These are phyloP conservation scores for Chymomyza procnemis DNA, from an alignment of 2,888 invertebrate species.

Conservation along the genomic window DNA sequence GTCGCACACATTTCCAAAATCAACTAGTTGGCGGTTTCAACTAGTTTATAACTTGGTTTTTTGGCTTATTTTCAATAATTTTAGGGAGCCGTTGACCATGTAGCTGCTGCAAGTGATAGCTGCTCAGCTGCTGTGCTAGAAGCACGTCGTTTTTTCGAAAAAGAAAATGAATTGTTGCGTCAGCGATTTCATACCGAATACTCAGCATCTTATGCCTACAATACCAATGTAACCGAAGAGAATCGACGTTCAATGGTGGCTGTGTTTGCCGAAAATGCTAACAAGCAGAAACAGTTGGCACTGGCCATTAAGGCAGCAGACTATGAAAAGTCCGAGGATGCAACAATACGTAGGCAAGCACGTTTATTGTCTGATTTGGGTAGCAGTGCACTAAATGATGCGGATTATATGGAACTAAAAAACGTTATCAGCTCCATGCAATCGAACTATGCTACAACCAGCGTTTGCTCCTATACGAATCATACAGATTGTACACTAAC, in stretches of 20 bases:
- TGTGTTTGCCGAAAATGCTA: conserved; percentile 63
- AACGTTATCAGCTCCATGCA: conserved; percentile 86
- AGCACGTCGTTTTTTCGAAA: conserved; percentile 81
- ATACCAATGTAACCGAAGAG: conserved; percentile 86
- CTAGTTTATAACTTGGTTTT: no score
- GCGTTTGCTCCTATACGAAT: conserved; percentile 85
- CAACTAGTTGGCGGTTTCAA: no score
- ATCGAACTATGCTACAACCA: conserved; percentile 86
- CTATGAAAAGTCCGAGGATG: conserved; percentile 85
- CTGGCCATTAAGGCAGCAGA: conserved; percentile 79
- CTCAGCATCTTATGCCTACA: conserved; percentile 82
- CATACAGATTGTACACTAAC: conserved; percentile 83
- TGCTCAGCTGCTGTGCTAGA: conserved; percentile 80
- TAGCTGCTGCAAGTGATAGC: conserved; percentile 28
- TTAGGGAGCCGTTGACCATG: conserved; percentile 33
- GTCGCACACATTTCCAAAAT: no score
- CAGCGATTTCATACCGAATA: conserved; percentile 81
- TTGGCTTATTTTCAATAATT: not conserved
- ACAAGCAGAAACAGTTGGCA: conserved; percentile 71
- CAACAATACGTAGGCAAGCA: conserved; percentile 85
- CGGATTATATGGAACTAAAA: conserved; percentile 82
- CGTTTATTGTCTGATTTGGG: conserved; percentile 85
- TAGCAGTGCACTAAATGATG: conserved; percentile 83
- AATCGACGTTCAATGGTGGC: conserved; percentile 81
- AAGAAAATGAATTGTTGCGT: conserved; percentile 82